A percentile compares a stretch with the other conserved stretches of the same genome.
Conservation (phyloP, 1,140 invertebrate species). For the Glomeris maerens region DNA sequence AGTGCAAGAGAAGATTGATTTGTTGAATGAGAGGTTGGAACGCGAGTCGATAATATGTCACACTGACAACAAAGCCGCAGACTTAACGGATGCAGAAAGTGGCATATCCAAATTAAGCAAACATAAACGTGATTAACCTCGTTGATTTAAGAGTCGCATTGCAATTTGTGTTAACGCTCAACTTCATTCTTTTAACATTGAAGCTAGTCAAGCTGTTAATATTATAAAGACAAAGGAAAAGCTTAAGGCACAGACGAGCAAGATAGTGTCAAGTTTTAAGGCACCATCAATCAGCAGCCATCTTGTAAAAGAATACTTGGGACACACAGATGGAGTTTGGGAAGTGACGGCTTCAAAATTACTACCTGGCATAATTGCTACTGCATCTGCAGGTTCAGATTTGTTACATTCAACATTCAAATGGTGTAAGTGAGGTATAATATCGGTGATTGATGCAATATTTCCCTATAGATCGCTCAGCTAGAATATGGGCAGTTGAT, state of each 20-base stretch:
- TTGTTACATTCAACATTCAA: not conserved
- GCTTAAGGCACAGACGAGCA: slow-evolving; percentile 88
- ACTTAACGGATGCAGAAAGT: slow-evolving; percentile 15
- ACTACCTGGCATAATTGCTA: slow-evolving; percentile 70
- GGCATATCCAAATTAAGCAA: slow-evolving; percentile 7
- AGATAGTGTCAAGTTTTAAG: slow-evolving; percentile 95
- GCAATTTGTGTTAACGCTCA: not conserved
- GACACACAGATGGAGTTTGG: slow-evolving; percentile 96
- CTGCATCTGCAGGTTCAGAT: slow-evolving; percentile 68
- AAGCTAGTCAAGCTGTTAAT: slow-evolving; percentile 9
- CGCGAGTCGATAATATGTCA: slow-evolving; percentile 46
- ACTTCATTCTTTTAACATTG: not conserved
- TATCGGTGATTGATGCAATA: not conserved
- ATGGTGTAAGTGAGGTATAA: not conserved
- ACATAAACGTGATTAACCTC: not conserved
- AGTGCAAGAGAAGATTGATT: slow-evolving; percentile 83
- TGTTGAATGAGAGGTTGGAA: slow-evolving; percentile 59
- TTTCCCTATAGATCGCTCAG: slow-evolving; percentile 63
- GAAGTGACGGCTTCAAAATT: slow-evolving; percentile 69
- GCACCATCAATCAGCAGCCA: slow-evolving; percentile 60
- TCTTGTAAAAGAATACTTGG: slow-evolving; percentile 67
- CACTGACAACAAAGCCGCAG: slow-evolving; percentile 4
- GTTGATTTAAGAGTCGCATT: slow-evolving; percentile 1
- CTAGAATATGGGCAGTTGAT: slow-evolving; percentile 82
- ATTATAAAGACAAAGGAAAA: slow-evolving; percentile 80